Base-by-base conservation (phyloP, 2,888 invertebrate species). In the Clepsis dumicolana region DNA sequence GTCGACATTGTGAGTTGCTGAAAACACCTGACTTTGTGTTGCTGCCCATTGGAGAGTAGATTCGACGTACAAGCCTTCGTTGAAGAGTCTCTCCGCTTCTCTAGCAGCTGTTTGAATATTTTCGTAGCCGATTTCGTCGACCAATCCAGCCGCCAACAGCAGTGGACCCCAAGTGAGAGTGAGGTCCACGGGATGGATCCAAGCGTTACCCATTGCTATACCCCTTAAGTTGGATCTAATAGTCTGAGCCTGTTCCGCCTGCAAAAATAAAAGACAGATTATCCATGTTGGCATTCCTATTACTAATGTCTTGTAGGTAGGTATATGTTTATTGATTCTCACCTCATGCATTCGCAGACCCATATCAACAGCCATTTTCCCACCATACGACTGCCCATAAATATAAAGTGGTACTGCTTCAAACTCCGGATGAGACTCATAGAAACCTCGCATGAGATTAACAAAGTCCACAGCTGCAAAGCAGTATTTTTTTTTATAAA, bases 321-420 rank as follows among this genome's bases (percentile, higher is more conserved):
- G 32, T n/a, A 38, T 38, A n/a, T 38, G 14, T 38, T 73, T 81
- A 35, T 29, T 54, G n/a, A n/a, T n/a, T 18, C 74, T 74, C 82
- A 95, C 95, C 87, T 94, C 90, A 66, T 90, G 81, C 84, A 96
- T 93, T 64, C 89, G 83, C 79, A 94, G 84, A 8, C 96, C 97
- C 84, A 98, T 98, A 78, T 97, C 97, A 0, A 96, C 95, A 0
- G 97, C 96, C 98, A 98, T 98, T 91, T 98, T 98, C 1, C 98
- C 98, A 18, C 98, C 98, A 85, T 98, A 98, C 0, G 98, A 98
- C 86, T 98, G 98, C 25, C 96, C 96, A 79, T 97, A 97, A 71
- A 98, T 97, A 82, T 98, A 98, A 38, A 97, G 91, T 0, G 97
- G 96, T 0, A 96, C 94, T 10, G 88, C 91, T 83, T 95, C 94